A percentile compares a stretch with the other conserved stretches of the same genome.
Evolutionary conservation across 2,888 invertebrate genomes (phyloP).

Genomic region (Archips crataeganus): DNA sequence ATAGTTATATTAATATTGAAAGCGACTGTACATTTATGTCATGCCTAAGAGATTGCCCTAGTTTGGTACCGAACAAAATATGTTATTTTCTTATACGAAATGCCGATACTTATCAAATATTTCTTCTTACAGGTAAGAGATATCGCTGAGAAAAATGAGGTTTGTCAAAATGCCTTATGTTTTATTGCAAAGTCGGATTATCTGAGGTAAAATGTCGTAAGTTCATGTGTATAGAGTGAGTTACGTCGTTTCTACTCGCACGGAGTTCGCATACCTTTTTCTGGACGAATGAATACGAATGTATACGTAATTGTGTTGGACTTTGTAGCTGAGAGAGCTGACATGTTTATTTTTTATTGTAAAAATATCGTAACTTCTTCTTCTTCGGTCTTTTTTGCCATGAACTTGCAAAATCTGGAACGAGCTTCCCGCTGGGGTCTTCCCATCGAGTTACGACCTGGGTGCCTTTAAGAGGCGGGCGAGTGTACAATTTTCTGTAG

Average conservation of each 20-base stretch:
- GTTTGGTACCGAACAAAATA: conserved; percentile 16
- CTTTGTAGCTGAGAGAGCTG: background rate
- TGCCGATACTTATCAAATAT: conserved; percentile 32
- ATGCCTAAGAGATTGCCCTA: conserved; percentile 1
- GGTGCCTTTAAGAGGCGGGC: no score
- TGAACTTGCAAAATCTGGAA: no score
- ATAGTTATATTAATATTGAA: background rate
- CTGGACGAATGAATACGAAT: conserved; percentile 16
- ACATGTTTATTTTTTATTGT: background rate
- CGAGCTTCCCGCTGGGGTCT: no score
- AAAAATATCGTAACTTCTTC: background rate
- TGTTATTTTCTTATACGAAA: conserved; percentile 22
- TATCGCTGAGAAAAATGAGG: conserved; percentile 27
- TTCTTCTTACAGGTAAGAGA: conserved; percentile 37
- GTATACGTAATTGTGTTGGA: conserved; percentile 9
- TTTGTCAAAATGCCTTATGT: conserved; percentile 32
- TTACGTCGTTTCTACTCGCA: background rate
- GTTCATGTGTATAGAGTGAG: background rate
- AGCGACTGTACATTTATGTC: background rate
- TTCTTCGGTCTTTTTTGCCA: no score
- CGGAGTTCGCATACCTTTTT: conserved; percentile 15
- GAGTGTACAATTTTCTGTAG: no score
- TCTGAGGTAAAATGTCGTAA: background rate
- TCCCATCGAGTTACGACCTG: no score
- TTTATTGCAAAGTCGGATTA: conserved; percentile 19